phyloP scores from a whole-genome alignment of 1,140 invertebrate genomes.

The Musca vetustissima region DNA sequence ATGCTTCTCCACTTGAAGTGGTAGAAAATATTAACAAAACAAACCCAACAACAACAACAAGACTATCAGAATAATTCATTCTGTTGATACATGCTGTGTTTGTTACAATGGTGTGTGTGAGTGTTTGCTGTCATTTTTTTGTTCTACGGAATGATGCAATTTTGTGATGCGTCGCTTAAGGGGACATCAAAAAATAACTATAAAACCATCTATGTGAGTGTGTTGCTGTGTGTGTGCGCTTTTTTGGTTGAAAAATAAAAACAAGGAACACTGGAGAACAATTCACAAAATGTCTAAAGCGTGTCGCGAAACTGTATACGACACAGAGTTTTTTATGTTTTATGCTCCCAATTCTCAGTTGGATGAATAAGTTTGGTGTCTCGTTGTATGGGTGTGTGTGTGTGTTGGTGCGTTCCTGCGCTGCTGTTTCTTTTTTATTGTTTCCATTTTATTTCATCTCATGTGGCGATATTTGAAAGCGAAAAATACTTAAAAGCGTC shows the following conservation, averaged over 20 bases:
- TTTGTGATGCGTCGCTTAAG: conserved; percentile 33
- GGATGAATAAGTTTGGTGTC: not conserved
- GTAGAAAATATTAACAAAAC: too few relatives aligned
- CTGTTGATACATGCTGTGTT: too few relatives aligned
- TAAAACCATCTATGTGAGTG: not conserved
- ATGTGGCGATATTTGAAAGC: conserved; percentile 17
- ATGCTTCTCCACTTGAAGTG: not conserved
- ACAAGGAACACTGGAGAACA: not conserved
- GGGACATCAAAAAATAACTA: conserved; percentile 17
- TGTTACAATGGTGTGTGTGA: not conserved
- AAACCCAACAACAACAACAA: too few relatives aligned
- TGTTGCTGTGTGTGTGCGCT: not conserved
- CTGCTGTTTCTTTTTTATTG: not conserved
- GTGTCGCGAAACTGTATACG: conserved; percentile 7
- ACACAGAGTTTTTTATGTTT: conserved; percentile 9
- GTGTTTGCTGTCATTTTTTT: not conserved
- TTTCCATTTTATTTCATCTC: conserved; percentile 13
- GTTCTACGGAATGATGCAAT: conserved; percentile 32
- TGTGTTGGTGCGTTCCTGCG: not conserved
- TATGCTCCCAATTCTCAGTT: not conserved
- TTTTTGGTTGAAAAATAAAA: too few relatives aligned
- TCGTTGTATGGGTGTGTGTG: not conserved
- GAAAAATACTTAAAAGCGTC: conserved; percentile 19
- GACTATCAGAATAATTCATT: too few relatives aligned
- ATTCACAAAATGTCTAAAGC: conserved; percentile 16